Base-by-base conservation (phyloP, 2,888 invertebrate genomes). In the Charanyca ferruginea region DNA sequence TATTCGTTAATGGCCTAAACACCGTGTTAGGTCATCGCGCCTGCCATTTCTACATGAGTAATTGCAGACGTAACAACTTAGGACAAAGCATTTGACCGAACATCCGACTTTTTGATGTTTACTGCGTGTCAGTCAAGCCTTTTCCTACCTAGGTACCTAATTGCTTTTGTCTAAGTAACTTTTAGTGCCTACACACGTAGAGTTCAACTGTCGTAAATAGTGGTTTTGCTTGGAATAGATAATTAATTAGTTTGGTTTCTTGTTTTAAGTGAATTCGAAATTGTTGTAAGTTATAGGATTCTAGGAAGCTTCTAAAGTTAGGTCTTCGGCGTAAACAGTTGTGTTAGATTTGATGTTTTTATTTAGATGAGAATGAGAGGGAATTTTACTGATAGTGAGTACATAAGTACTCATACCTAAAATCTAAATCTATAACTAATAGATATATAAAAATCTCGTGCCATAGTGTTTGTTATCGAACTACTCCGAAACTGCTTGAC, bases 111-210 rank as follows among this genome's bases (percentile, higher is more conserved):
- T n/a, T 57, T 54, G 32, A 63, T 65, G 67, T 80, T 80, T 71
- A 80, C 71, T 58, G 73, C 72, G 25, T 59, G 80, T 74, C 61
- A 32, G n/a, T n/a, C n/a, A 61, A 61, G 35, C 45, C 54, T 73
- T 66, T 59, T 51, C 41, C 32, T 22, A 38, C 5, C 13, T 70
- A 75, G 75, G 25, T 22, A 38, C 5, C 13, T 70, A 75, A 73
- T 47, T 54, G 45, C 54, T 52, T 53, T 63, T 47, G 51, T 55
- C 62, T 57, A n/a, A 48, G 47, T 55, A 38, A 52, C 20, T 57
- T 60, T 55, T 62, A 57, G 22, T 62, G 1, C 16, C 28, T 51
- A 13, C 1, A 13, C 1, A 28, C 16, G 42, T 16, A 38, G 3
- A 60, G 13, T 32, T 23, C 6, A 28, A 38, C 18, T 20, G 42